These are phyloP conservation scores for Drosophila bocki DNA, from an alignment of 1,140 invertebrate genomes.

Conservation along the genomic window DNA sequence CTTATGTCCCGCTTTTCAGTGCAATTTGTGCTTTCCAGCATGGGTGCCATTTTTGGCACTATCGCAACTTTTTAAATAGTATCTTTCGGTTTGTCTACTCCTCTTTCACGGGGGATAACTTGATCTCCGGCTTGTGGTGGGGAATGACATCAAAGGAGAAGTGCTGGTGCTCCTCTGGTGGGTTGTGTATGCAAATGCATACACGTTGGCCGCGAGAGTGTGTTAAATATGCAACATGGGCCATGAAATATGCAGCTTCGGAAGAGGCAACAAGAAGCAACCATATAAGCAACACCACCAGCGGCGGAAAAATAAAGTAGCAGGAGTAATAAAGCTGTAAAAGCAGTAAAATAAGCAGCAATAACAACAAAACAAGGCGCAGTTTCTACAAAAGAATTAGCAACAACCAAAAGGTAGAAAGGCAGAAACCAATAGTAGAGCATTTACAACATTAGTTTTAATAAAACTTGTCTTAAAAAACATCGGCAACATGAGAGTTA, in stretches of 20 bases:
- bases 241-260: conserved; percentile 61
- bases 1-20: conserved; percentile 30
- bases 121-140: conserved; percentile 20
- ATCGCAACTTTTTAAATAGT: conserved; percentile 11
- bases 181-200: conserved; percentile 56
- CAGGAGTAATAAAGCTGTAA: not conserved
- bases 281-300: not conserved
- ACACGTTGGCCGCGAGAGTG: conserved; percentile 39
- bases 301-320: not conserved
- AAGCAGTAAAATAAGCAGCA: not conserved
- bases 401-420: not conserved
- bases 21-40: conserved; percentile 42
- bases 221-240: conserved; percentile 53
- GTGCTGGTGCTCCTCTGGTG: not conserved
- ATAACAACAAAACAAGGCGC: not conserved
- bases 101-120: not conserved
- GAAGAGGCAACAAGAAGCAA: conserved; percentile 1
- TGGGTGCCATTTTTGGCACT: conserved; percentile 57
- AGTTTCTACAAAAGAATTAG: not conserved
- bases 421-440: not conserved
- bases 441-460: not conserved
- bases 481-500: not conserved
- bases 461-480: not conserved
- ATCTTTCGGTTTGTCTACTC: not conserved
- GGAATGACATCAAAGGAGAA: not conserved